A percentile compares a stretch with the other conserved stretches of the same genome.
These are phyloP conservation scores for Cinclus mexicanus DNA, from an alignment of 2,113 vertebrate genomes.

Conservation along the genomic window DNA sequence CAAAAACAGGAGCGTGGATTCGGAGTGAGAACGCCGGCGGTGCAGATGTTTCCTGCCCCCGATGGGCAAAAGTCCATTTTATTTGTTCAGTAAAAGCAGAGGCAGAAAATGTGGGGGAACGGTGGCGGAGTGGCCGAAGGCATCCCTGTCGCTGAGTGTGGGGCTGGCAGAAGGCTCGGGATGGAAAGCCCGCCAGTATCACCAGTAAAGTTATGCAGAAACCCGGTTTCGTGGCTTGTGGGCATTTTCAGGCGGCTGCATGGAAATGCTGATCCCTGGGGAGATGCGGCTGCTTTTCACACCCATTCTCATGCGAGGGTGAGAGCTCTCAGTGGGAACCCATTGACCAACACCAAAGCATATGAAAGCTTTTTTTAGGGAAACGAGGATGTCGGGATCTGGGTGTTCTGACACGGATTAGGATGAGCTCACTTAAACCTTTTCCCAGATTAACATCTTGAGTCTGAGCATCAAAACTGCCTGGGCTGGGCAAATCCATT, in stretches of 20 bases:
- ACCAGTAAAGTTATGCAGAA: rapidly evolving
- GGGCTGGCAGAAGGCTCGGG: neutral
- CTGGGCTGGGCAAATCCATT: neutral
- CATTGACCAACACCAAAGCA: neutral
- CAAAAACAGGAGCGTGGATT: neutral
- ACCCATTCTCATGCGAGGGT: neutral
- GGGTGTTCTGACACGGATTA: neutral
- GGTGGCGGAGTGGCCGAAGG: neutral
- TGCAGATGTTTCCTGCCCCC: conserved; percentile 6
- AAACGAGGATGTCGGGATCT: neutral
- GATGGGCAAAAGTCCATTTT: neutral
- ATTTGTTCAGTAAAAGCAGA: neutral
- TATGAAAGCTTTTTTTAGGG: neutral
- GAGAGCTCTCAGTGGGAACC: neutral
- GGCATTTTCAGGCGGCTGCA: neutral
- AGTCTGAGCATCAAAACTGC: neutral
- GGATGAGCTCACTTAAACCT: neutral
- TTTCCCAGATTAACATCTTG: neutral
- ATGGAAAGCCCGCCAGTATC: neutral
- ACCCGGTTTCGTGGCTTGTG: neutral
- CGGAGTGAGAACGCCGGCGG: neutral
- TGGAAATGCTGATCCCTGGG: neutral
- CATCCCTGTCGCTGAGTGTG: rapidly evolving
- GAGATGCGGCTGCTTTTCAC: neutral
- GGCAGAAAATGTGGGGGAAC: neutral